phyloP scores from a whole-genome alignment of 1,140 invertebrate genomes.

The Danaus melanippus region DNA sequence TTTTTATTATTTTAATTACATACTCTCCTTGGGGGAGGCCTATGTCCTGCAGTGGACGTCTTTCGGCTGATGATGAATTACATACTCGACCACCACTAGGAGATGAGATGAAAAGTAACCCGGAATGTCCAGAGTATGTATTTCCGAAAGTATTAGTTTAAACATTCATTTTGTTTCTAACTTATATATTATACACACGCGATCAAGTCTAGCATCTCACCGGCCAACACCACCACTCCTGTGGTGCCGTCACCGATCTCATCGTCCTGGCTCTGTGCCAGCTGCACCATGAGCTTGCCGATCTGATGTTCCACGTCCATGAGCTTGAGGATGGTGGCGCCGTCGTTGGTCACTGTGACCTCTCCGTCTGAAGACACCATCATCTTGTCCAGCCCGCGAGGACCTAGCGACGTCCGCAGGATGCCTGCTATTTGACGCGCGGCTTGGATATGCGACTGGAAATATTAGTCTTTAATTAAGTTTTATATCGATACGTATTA shows the following conservation, averaged over 20 bases:
- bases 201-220: constrained; percentile 24
- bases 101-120: no score
- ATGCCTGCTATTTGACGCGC: constrained; percentile 92
- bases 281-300: constrained; percentile 97
- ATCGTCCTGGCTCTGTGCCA: constrained; percentile 99
- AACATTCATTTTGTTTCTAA: no score
- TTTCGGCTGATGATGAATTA: no score
- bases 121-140: no score
- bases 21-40: no score
- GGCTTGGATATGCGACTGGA: constrained; percentile 97
- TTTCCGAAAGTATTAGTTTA: no score
- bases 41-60: no score
- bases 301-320: constrained; percentile 99
- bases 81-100: no score
- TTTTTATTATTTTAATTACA: no score
- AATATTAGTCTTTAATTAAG: constrained; percentile 22
- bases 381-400: constrained; percentile 97
- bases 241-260: constrained; percentile 99
- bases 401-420: constrained; percentile 94
- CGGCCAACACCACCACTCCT: constrained; percentile 91
- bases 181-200: no score
- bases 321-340: constrained; percentile 98
- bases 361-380: constrained; percentile 98
- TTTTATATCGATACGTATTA: background rate
- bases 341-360: constrained; percentile 98